These are phyloP conservation scores for Trichechus manatus DNA, from an alignment of 2,113 vertebrate species.

Conservation along the genomic window DNA sequence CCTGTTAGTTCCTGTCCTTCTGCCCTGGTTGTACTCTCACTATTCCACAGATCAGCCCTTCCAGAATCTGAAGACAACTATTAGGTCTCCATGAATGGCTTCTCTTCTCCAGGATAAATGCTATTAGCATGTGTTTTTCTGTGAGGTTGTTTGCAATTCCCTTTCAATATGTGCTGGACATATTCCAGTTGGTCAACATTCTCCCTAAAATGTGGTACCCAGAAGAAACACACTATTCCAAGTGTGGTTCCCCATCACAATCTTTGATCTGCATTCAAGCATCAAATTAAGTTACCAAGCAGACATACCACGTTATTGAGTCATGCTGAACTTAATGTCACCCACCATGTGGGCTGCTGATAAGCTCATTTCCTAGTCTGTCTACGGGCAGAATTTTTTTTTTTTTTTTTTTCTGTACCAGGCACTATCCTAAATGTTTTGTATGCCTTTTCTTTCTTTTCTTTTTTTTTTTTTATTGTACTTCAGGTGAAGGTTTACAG, in stretches of 20 bases:
- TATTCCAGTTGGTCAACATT: constrained; percentile 14
- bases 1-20: background rate
- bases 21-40: background rate
- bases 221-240: constrained; percentile 24
- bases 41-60: background rate
- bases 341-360: background rate
- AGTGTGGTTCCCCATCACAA: background rate
- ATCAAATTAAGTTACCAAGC: constrained; percentile 56
- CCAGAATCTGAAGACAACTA: background rate
- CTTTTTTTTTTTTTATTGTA: no score
- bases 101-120: background rate
- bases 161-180: background rate
- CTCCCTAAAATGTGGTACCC: constrained; percentile 50
- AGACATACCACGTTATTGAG: constrained; percentile 49
- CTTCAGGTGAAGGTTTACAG: no score
- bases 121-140: background rate
- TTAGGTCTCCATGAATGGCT: background rate
- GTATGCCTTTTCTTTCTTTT: no score
- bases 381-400: constrained; percentile 52
- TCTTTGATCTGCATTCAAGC: constrained; percentile 63
- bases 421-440: no score
- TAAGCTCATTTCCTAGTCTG: constrained; percentile 43
- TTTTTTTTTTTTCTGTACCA: background rate
- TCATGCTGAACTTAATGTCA: constrained; percentile 62
- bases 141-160: background rate